Percentiles rank a stretch among this genome's conserved stretches.
phyloP scores from a whole-genome alignment of 2,888 invertebrate genomes.

The Augiades crinisus region DNA sequence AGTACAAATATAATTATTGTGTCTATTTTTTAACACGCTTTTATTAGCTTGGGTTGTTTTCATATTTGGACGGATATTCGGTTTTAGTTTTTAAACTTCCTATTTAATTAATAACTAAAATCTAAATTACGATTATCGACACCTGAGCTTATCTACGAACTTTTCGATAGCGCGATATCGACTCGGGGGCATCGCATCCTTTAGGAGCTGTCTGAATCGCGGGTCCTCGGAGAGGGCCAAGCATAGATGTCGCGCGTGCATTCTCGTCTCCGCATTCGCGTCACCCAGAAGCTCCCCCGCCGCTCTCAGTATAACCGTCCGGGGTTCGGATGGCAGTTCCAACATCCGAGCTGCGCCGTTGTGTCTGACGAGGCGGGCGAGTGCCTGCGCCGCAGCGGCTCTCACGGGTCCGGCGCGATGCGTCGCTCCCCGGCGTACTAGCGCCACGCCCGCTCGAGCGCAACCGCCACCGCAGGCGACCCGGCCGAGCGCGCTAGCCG shows the following conservation, averaged over 20 bases:
- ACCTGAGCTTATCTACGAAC: constrained; percentile 83
- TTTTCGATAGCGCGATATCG: constrained; percentile 93
- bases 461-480: constrained; percentile 90
- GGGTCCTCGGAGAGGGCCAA: constrained; percentile 86
- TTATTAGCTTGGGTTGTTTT: neutral
- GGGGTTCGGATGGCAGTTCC: constrained; percentile 87
- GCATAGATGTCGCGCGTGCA: constrained; percentile 90
- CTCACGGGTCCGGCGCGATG: constrained; percentile 95
- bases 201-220: constrained; percentile 87
- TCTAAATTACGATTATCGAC: constrained; percentile 41
- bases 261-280: constrained; percentile 92
- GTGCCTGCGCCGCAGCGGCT: constrained; percentile 89
- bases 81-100: neutral
- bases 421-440: constrained; percentile 85
- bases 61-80: neutral
- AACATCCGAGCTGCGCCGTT: constrained; percentile 88
- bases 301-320: constrained; percentile 89
- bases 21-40: neutral
- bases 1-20: too few species aligned
- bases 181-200: constrained; percentile 90
- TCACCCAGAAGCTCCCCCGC: constrained; percentile 93
- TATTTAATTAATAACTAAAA: neutral
- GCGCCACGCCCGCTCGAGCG: constrained; percentile 83
- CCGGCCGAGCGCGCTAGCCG: constrained; percentile 89
- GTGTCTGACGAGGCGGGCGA: constrained; percentile 86